Percentiles rank a stretch among this genome's conserved stretches.
Evolutionary conservation across 2,113 vertebrate species (phyloP).

Genomic region (Cryptomyrus ogoouensis): DNA sequence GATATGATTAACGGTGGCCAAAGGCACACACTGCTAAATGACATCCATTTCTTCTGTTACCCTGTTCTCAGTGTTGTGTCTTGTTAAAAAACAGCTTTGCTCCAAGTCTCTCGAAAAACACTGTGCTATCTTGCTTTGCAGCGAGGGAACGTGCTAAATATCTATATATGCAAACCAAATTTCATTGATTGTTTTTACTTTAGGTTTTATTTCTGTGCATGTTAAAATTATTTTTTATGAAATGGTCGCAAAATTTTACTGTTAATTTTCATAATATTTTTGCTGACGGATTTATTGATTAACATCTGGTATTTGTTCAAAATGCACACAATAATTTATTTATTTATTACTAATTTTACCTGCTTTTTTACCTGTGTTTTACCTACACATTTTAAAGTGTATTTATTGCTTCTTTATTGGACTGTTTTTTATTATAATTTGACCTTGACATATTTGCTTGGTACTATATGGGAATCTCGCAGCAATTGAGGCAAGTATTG

Average conservation of each 20-base stretch:
- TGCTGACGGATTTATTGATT: background rate
- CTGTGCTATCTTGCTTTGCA: background rate
- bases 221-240: background rate
- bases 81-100: background rate
- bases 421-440: background rate
- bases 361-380: too few species aligned
- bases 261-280: background rate
- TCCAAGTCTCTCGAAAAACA: background rate
- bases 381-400: background rate
- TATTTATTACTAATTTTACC: background rate
- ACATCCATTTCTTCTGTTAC: background rate
- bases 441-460: background rate
- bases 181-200: background rate
- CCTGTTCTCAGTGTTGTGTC: background rate
- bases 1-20: background rate
- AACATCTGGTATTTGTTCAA: background rate
- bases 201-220: background rate
- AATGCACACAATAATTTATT: background rate
- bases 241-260: background rate
- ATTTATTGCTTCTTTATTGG: background rate
- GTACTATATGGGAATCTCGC: background rate
- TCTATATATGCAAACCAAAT: background rate
- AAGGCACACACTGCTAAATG: background rate
- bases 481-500: background rate
- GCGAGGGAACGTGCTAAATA: background rate